Evolutionary conservation across 1,140 invertebrate genomes (phyloP), one percentile per base, ranked within the genome.

Genomic region (Drosophila cardini): DNA sequence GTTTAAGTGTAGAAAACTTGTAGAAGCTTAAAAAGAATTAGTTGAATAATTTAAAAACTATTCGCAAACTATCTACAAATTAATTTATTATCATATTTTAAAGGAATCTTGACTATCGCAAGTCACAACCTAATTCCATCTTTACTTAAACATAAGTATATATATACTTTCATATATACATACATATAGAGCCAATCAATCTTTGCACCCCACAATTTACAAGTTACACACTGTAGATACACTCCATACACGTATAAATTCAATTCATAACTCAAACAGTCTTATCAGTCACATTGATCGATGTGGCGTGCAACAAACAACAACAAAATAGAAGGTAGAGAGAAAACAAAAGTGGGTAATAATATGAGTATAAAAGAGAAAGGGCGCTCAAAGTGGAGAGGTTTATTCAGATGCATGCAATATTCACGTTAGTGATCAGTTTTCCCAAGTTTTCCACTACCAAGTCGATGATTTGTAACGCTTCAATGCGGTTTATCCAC

Each of bases 221-320:
- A 48, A 53, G 67, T 34, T 43, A 46, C 30, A 7, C 18, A 56
- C 57, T 43, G 13, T 10, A 34, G 46, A 40, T 38, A 36, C 38
- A 38, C 42, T 48, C 21, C 11, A 55, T 55, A 38, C 52, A 55
- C 18, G 52, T 43, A 62, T 52, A 56, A 58, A 62, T 70, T 74
- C 58, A 71, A 75, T 75, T 71, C 60, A 64, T 63, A 71, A 71
- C 55, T 75, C 68, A 71, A 70, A 74, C 13, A 34, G 52, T 50
- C 50, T 74, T 74, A 74, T 74, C 67, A 72, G 58, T 71, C 68
- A 72, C 60, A 71, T 71, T 71, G 68, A 75, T 75, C 68, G 72
- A 65, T 75, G 68, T 75, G 63, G 72, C 72, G 60, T 71, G 72
- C 67, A 64, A 38, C 60, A 45, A 63, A 26, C 43, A 50, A 60